Percentiles rank a stretch among this genome's conserved stretches.
These are phyloP conservation scores for Mesorhabditis spiculigera DNA, from an alignment of 2,888 invertebrate species.

Conservation along the genomic window DNA sequence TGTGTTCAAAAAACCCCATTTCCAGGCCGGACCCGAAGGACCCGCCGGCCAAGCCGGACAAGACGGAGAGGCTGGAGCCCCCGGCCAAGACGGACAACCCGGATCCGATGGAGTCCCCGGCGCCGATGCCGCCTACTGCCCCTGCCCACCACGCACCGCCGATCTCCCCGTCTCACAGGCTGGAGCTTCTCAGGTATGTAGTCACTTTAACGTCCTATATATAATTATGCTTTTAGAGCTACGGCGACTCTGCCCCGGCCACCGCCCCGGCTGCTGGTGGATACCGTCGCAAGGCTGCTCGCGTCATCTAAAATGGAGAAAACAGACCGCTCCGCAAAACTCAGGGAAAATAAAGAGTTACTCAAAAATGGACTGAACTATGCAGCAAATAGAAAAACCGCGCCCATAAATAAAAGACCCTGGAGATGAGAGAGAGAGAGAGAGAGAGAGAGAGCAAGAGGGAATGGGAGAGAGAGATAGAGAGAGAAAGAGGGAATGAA, in stretches of 20 bases:
- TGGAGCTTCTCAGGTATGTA: background rate
- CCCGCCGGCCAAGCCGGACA: slow-evolving; percentile 22
- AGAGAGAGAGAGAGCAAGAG: too few species aligned
- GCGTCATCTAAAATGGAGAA: background rate
- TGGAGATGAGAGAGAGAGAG: too few species aligned
- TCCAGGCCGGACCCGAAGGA: slow-evolving; percentile 16
- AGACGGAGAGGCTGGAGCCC: slow-evolving; percentile 22
- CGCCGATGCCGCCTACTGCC: slow-evolving; percentile 5
- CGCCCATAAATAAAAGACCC: too few species aligned
- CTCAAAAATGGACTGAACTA: too few species aligned
- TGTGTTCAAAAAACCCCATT: too few species aligned
- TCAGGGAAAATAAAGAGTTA: too few species aligned
- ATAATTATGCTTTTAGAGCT: background rate
- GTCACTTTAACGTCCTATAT: background rate
- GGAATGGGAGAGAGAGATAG: too few species aligned
- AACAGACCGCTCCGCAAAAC: too few species aligned
- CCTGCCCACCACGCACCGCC: background rate
- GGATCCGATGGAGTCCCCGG: slow-evolving; percentile 3
- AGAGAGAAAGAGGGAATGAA: too few species aligned
- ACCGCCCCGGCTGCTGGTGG: background rate
- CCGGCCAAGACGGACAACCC: slow-evolving; percentile 14
- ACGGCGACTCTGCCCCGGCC: slow-evolving; percentile 3
- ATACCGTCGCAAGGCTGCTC: background rate
- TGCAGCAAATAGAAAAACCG: too few species aligned
- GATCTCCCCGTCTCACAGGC: background rate